phyloP scores from a whole-genome alignment of 1,140 invertebrate species.

The Drosophila suzukii region DNA sequence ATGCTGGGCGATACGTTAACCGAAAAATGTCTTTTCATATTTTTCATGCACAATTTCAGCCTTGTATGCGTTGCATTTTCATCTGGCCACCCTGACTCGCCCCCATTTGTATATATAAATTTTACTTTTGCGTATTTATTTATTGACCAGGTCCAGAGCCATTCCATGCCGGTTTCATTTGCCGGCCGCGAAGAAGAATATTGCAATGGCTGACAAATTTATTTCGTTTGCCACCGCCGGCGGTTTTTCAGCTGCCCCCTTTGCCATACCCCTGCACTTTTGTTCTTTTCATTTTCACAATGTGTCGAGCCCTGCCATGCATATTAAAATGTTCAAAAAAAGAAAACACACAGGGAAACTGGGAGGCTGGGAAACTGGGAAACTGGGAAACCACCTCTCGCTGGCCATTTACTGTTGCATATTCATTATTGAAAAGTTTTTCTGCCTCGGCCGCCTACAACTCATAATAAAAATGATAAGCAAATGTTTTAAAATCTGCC shows the following conservation, averaged over 20 bases:
- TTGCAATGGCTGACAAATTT: constrained; percentile 81
- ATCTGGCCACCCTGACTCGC: neutral
- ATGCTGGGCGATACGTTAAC: constrained; percentile 46
- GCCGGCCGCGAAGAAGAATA: constrained; percentile 67
- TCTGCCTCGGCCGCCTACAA: constrained; percentile 15
- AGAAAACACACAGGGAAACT: neutral
- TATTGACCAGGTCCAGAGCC: constrained; percentile 64
- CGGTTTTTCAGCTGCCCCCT: constrained; percentile 58
- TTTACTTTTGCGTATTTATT: constrained; percentile 73
- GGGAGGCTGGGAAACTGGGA: neutral
- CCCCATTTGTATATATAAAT: constrained; percentile 34
- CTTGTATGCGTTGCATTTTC: constrained; percentile 33
- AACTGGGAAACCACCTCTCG: constrained; percentile 6
- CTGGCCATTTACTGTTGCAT: constrained; percentile 65
- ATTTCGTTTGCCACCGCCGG: constrained; percentile 70
- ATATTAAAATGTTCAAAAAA: constrained; percentile 80
- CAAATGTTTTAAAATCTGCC: constrained; percentile 44
- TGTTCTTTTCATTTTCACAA: constrained; percentile 59
- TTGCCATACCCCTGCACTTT: constrained; percentile 2
- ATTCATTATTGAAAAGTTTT: constrained; percentile 76
- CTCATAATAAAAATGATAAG: constrained; percentile 53
- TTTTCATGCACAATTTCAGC: constrained; percentile 77
- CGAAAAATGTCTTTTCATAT: constrained; percentile 77
- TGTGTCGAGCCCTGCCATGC: constrained; percentile 73
- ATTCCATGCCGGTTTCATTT: constrained; percentile 43